Evolutionary conservation across 2,888 invertebrate genomes (phyloP).

Genomic region (Amiota communis): DNA sequence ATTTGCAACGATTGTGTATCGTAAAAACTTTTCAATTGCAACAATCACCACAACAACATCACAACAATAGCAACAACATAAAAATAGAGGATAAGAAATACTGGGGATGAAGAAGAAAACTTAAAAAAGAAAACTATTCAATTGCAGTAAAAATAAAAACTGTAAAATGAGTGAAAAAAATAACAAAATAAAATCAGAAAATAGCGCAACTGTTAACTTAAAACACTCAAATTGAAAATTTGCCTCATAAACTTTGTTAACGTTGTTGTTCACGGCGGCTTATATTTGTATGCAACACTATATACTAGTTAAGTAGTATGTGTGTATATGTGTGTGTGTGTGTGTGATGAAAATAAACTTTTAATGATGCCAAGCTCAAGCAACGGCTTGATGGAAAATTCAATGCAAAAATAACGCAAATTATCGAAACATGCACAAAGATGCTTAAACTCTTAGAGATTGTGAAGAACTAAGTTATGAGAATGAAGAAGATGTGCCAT

Average conservation of each 20-base stretch:
- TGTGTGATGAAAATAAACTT: slow-evolving; percentile 44
- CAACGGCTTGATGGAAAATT: slow-evolving; percentile 44
- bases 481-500: neutral
- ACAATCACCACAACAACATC: neutral
- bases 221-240: slow-evolving; percentile 30
- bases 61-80: neutral
- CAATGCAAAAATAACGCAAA: slow-evolving; percentile 67
- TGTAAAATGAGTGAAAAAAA: neutral
- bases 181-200: neutral
- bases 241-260: slow-evolving; percentile 26
- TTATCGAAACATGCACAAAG: slow-evolving; percentile 65
- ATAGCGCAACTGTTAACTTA: slow-evolving; percentile 3
- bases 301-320: neutral
- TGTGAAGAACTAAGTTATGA: neutral
- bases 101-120: neutral
- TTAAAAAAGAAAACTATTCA: slow-evolving; percentile 13
- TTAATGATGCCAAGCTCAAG: slow-evolving; percentile 29
- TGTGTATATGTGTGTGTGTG: slow-evolving; percentile 29
- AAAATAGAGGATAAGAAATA: neutral
- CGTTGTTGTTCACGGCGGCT: slow-evolving; percentile 22
- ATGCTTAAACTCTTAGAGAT: slow-evolving; percentile 52
- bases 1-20: neutral
- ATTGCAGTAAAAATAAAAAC: slow-evolving; percentile 11
- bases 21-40: neutral
- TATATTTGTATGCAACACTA: neutral